phyloP scores from a whole-genome alignment of 1,140 invertebrate genomes.

The Eupristina koningsbergeri region DNA sequence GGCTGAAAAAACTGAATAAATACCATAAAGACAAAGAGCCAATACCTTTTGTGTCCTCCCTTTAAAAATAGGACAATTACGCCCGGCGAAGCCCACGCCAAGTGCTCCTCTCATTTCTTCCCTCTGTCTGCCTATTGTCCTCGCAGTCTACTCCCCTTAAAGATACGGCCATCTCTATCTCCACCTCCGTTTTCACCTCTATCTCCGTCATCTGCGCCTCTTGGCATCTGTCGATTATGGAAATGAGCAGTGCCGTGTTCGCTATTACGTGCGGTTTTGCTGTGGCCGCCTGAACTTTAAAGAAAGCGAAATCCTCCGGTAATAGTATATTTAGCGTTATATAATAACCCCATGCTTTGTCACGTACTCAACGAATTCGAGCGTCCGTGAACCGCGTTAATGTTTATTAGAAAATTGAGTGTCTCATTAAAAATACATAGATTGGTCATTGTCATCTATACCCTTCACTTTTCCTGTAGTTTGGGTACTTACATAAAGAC shows the following conservation, averaged over 20 bases:
- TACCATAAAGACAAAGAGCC: too few relatives aligned
- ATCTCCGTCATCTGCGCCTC: not conserved
- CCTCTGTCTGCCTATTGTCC: too few relatives aligned
- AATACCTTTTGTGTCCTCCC: too few relatives aligned
- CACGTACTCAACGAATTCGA: slow-evolving; percentile 2
- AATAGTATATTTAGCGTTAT: slow-evolving; percentile 42
- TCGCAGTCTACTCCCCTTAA: too few relatives aligned
- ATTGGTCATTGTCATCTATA: slow-evolving; percentile 5
- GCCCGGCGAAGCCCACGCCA: too few relatives aligned
- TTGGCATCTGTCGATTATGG: slow-evolving; percentile 47
- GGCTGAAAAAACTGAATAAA: too few relatives aligned
- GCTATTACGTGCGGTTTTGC: slow-evolving; percentile 49
- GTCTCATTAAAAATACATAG: slow-evolving; percentile 30
- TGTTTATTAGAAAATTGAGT: slow-evolving; percentile 30
- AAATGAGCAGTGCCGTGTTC: slow-evolving; percentile 33
- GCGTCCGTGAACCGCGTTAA: not conserved
- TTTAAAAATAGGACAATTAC: too few relatives aligned
- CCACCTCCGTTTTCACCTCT: too few relatives aligned
- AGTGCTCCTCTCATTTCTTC: too few relatives aligned
- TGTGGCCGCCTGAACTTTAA: slow-evolving; percentile 31
- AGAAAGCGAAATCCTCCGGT: slow-evolving; percentile 36
- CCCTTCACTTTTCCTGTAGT: not conserved
- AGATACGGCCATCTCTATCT: not conserved
- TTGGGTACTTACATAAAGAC: not conserved
- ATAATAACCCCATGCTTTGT: slow-evolving; percentile 40